Evolutionary conservation across 2,797 vertebrate genomes (phyloP).

Genomic region (Takifugu ocellatus): DNA sequence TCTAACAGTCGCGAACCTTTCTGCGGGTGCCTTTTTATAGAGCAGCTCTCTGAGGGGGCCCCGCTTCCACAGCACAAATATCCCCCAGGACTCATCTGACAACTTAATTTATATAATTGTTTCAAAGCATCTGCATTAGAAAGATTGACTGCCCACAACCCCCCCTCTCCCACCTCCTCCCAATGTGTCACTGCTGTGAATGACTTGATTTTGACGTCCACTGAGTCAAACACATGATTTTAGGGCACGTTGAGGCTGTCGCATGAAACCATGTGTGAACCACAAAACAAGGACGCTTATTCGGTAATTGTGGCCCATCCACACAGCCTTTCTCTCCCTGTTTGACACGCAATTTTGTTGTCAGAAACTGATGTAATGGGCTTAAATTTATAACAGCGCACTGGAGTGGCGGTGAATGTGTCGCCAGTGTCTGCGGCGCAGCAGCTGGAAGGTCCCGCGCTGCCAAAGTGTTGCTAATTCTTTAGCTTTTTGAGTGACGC

Average conservation of each 20-base stretch:
- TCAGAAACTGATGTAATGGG: too few relatives aligned
- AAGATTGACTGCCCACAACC: conserved; percentile 49
- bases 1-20: conserved; percentile 35
- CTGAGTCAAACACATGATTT: conserved; percentile 56
- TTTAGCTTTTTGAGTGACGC: too few relatives aligned
- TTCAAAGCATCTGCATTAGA: conserved; percentile 64
- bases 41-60: conserved; percentile 33
- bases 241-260: conserved; percentile 32
- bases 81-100: conserved; percentile 70
- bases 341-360: too few relatives aligned
- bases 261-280: conserved; percentile 21
- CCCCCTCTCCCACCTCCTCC: conserved; percentile 18
- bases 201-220: conserved; percentile 55
- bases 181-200: conserved; percentile 59
- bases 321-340: too few relatives aligned
- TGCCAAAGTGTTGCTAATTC: too few relatives aligned
- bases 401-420: too few relatives aligned
- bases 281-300: conserved; percentile 5
- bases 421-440: too few relatives aligned
- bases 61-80: conserved; percentile 45
- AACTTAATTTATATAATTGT: conserved; percentile 75
- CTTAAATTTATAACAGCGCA: too few relatives aligned
- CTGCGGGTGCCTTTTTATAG: conserved; percentile 19
- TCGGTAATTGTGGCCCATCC: conserved; percentile 31
- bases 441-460: too few relatives aligned